These are phyloP conservation scores for Solea solea DNA, from an alignment of 2,113 vertebrate genomes.

Conservation along the genomic window DNA sequence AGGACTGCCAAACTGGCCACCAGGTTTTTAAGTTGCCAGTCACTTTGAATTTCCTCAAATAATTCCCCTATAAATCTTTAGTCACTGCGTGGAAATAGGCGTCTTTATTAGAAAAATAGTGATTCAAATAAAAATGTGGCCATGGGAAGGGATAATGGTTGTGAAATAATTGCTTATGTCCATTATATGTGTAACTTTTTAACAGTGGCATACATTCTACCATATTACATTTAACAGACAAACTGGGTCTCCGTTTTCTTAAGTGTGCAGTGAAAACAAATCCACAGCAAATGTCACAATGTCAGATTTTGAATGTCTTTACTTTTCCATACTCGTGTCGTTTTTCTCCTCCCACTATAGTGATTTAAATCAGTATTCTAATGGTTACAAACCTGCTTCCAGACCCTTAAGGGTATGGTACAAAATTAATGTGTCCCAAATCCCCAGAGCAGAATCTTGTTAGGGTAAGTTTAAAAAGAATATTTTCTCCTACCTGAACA, in stretches of 20 bases:
- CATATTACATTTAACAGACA: no score
- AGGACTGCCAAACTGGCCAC: slow-evolving; percentile 28
- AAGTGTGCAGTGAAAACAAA: slow-evolving; percentile 2
- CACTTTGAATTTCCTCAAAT: slow-evolving; percentile 25
- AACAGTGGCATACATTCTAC: no score
- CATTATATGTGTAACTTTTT: background rate
- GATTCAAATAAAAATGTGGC: no score
- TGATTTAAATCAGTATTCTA: slow-evolving; percentile 23
- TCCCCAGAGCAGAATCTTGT: slow-evolving; percentile 42
- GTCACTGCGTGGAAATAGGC: no score
- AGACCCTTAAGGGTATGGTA: slow-evolving; percentile 37
- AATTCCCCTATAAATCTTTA: background rate
- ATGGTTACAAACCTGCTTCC: slow-evolving; percentile 32
- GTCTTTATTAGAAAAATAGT: background rate
- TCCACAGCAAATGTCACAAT: slow-evolving; percentile 1
- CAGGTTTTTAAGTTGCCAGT: slow-evolving; percentile 15
- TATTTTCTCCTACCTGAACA: slow-evolving; percentile 38
- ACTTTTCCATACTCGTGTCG: slow-evolving; percentile 1
- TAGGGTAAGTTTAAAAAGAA: slow-evolving; percentile 38
- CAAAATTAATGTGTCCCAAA: slow-evolving; percentile 48
- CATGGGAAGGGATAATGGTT: background rate
- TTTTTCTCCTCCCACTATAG: slow-evolving; percentile 4
- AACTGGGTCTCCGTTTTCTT: background rate
- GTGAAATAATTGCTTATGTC: background rate
- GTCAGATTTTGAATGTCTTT: slow-evolving; percentile 13